Percentiles rank a stretch among this genome's conserved stretches.
phyloP scores from a whole-genome alignment of 2,888 invertebrate species.

The Mactromeris polynyma region DNA sequence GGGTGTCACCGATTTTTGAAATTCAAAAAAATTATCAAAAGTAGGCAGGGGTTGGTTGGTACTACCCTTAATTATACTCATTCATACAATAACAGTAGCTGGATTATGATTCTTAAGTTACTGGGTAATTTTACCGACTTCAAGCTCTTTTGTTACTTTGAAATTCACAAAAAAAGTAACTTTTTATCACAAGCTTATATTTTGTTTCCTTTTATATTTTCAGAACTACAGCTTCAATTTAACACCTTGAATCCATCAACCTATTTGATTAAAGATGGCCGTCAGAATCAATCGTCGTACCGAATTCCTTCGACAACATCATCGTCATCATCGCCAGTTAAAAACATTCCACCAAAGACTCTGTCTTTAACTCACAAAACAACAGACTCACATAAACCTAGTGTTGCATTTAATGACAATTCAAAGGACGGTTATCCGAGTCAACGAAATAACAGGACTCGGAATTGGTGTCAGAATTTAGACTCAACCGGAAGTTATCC shows the following conservation, averaged over 20 bases:
- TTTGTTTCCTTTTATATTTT: conserved; percentile 15
- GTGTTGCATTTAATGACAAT: conserved; percentile 47
- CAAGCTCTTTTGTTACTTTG: no score
- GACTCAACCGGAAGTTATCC: conserved; percentile 57
- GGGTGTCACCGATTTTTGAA: no score
- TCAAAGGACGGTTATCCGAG: conserved; percentile 10
- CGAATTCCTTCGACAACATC: conserved; percentile 15
- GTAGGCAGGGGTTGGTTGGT: no score
- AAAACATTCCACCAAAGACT: conserved; percentile 53
- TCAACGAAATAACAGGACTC: conserved; percentile 16
- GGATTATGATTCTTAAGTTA: no score
- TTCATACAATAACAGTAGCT: no score
- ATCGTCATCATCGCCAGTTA: conserved; percentile 28
- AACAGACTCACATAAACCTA: conserved; percentile 45
- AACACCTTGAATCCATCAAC: conserved; percentile 62
- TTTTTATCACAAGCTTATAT: not conserved
- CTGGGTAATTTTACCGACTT: no score
- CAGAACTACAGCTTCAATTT: conserved; percentile 57
- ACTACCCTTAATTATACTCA: no score
- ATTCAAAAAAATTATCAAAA: no score
- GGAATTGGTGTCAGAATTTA: conserved; percentile 57
- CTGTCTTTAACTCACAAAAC: conserved; percentile 30
- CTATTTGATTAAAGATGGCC: conserved; percentile 60
- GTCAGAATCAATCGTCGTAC: conserved; percentile 36
- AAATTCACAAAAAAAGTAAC: no score